Percentiles rank a stretch among this genome's conserved stretches.
phyloP scores from a whole-genome alignment of 2,797 vertebrate species.

The Crenichthys baileyi region DNA sequence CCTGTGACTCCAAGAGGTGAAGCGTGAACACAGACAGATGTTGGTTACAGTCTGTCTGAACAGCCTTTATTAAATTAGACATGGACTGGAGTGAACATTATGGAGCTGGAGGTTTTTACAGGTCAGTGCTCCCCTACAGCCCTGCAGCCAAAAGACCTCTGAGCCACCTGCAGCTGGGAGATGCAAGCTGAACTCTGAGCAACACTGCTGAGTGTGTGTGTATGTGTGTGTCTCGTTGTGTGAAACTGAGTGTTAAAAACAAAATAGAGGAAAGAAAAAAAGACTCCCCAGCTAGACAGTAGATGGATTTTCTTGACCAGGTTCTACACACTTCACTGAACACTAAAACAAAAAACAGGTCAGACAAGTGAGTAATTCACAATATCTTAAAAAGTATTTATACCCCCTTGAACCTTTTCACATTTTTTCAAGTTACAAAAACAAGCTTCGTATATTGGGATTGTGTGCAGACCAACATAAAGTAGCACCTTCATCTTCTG shows the following conservation, averaged over 20 bases:
- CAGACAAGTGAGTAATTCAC: slow-evolving; percentile 16
- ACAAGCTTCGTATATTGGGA: background rate
- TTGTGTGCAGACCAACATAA: background rate
- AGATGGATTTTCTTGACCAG: slow-evolving; percentile 45
- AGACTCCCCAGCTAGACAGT: slow-evolving; percentile 27
- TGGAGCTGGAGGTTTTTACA: slow-evolving; percentile 63
- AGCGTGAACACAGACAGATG: slow-evolving; percentile 57
- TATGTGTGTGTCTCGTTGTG: slow-evolving; percentile 13
- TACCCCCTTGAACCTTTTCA: background rate
- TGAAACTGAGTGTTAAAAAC: slow-evolving; percentile 2
- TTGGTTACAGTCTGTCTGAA: slow-evolving; percentile 47
- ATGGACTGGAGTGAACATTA: slow-evolving; percentile 44
- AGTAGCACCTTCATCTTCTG: background rate
- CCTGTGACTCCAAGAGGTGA: slow-evolving; percentile 25
- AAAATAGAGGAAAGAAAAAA: background rate
- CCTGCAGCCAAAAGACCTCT: slow-evolving; percentile 56
- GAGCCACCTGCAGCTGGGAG: slow-evolving; percentile 63
- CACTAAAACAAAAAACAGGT: slow-evolving; percentile 15
- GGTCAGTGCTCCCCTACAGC: slow-evolving; percentile 60
- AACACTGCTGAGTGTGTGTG: slow-evolving; percentile 2
- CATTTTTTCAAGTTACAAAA: background rate
- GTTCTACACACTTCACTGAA: slow-evolving; percentile 18
- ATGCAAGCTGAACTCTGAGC: slow-evolving; percentile 30
- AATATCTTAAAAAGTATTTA: background rate
- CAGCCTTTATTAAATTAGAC: slow-evolving; percentile 66